Evolutionary conservation across 2,888 invertebrate genomes (phyloP), one percentile per base, ranked within the genome.

Genomic region (Coleophora deauratella): DNA sequence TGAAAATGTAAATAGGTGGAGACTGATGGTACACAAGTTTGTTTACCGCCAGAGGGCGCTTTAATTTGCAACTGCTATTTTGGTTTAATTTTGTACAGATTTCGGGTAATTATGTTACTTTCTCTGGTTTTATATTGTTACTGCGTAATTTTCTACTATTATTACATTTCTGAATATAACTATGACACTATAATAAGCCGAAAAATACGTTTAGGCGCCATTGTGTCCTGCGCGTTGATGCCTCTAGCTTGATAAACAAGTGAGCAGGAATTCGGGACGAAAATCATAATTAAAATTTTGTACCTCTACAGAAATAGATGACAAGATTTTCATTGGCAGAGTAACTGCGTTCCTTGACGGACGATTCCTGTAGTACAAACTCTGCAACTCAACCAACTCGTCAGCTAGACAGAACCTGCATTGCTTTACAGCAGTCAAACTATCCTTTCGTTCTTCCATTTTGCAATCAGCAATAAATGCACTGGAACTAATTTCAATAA

Each of bases 281-380:
- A 21, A 21, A 3, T 21, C 3, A 21, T 21, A 21, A 21, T 21
- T 21, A 6, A 4, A 21, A 21, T 21, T 4, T 3, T 21, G 6
- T 88, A 93, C 93, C 91, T 94, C 93, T 54, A 93, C 89, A 44
- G 92, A 89, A 50, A 91, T 87, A 66, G 91, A 91, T 40, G 93
- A 91, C 89, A 93, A 90, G 59, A 93, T 91, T 84, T 93, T 93
- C 55, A 93, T 72, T 41, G 91, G 87, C 55, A 93, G 82, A 53
- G 91, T 89, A 54, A 91, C 88, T 45, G 87, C 77, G 59, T 88
- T 88, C 70, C 89, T 91, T 57, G 81, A 76, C 47, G 73, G 66
- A 50, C 84, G 73, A 51, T 75, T 84, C 57, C 85, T 87, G 54
- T 90, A 88, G 69, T 91, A 92, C 63, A 94, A 90, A 71, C 88